Percentiles rank a stretch among this genome's conserved stretches.
These are phyloP conservation scores for Isotomurus palustris DNA, from an alignment of 2,888 invertebrate genomes.

Conservation along the genomic window DNA sequence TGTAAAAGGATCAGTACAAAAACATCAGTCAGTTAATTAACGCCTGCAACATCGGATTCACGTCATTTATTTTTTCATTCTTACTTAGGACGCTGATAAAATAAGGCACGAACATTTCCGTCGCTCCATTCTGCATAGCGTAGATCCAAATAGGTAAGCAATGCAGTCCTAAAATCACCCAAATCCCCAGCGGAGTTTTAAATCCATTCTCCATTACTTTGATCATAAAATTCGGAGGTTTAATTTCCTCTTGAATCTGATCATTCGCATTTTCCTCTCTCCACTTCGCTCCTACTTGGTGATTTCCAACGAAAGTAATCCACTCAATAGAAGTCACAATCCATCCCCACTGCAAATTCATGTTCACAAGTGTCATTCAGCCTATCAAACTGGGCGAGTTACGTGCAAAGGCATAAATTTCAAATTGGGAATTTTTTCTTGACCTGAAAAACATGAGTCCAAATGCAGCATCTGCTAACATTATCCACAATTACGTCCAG, in stretches of 20 bases:
- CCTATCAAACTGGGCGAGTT: slow-evolving; percentile 16
- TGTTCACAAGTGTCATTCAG: not conserved
- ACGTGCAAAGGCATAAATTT: slow-evolving; percentile 25
- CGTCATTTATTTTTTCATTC: not conserved
- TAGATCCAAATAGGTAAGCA: slow-evolving; percentile 44
- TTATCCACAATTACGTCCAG: slow-evolving; percentile 46
- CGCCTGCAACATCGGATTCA: not conserved
- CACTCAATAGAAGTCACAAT: slow-evolving; percentile 42
- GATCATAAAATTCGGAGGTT: slow-evolving; percentile 19
- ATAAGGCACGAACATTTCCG: slow-evolving; percentile 35
- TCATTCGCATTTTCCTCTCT: slow-evolving; percentile 22
- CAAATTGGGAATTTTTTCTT: slow-evolving; percentile 17
- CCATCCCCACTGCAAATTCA: slow-evolving; percentile 22
- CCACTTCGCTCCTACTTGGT: slow-evolving; percentile 43
- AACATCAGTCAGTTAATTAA: slow-evolving; percentile 1
- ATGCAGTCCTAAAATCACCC: slow-evolving; percentile 44
- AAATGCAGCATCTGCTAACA: slow-evolving; percentile 38
- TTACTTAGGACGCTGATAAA: slow-evolving; percentile 20
- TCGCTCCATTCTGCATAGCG: slow-evolving; percentile 31
- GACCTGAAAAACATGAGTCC: slow-evolving; percentile 42
- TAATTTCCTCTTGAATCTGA: slow-evolving; percentile 2
- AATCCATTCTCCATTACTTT: slow-evolving; percentile 40
- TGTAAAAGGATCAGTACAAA: slow-evolving; percentile 13
- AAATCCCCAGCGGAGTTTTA: slow-evolving; percentile 41
- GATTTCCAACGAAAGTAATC: slow-evolving; percentile 43